Evolutionary conservation across 1,140 invertebrate species (phyloP).

Genomic region (Nebria ingens): DNA sequence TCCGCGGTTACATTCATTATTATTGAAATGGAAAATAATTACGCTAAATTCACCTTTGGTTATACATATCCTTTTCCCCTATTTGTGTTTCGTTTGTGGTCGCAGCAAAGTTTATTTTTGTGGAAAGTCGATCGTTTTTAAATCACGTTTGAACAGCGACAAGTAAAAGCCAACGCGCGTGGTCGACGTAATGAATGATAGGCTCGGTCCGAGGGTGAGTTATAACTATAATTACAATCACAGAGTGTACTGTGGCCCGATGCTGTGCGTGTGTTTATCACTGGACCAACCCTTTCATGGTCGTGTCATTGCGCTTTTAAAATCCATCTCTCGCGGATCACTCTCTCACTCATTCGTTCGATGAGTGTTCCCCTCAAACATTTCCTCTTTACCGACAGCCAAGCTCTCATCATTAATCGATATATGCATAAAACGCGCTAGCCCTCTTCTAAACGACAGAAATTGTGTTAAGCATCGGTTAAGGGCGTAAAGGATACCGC

Average conservation of each 20-base stretch:
- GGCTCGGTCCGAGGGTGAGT: not conserved
- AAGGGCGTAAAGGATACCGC: not conserved
- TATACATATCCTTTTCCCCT: too few species aligned
- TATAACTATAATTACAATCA: conserved; percentile 10
- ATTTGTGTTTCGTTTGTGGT: too few species aligned
- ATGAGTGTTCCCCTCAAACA: not conserved
- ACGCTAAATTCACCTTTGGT: too few species aligned
- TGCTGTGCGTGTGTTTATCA: not conserved
- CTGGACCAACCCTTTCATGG: not conserved
- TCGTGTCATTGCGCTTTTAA: conserved; percentile 5
- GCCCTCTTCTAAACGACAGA: not conserved
- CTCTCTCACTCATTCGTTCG: not conserved
- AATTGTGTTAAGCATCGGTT: not conserved
- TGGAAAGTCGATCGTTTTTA: not conserved
- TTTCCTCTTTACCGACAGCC: too few species aligned
- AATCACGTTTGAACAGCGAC: not conserved
- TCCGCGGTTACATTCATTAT: too few species aligned
- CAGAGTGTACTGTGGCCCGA: not conserved
- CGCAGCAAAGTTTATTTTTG: not conserved
- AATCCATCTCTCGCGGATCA: not conserved
- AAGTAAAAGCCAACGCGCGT: too few species aligned
- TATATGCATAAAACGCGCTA: not conserved
- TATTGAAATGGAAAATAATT: too few species aligned
- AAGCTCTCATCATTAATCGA: not conserved
- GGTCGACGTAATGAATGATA: not conserved